phyloP scores from a whole-genome alignment of 2,888 invertebrate genomes.

The Cantharis rufa region DNA sequence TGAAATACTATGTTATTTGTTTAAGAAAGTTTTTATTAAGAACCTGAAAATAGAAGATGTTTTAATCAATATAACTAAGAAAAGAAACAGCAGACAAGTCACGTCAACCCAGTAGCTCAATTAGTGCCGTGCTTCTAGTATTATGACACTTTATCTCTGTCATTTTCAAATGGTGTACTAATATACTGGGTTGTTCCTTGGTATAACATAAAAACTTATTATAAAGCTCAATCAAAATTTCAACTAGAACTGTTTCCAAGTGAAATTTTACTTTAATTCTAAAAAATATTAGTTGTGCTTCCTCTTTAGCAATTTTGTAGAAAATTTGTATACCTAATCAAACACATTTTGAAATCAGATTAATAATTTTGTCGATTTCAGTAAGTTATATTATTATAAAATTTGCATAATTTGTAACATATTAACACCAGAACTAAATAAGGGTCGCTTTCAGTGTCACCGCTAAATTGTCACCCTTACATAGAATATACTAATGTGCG shows the following conservation, averaged over 20 bases:
- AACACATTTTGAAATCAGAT: not conserved
- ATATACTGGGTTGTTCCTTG: conserved; percentile 9
- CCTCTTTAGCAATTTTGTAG: not conserved
- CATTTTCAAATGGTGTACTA: conserved; percentile 17
- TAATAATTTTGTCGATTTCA: not conserved
- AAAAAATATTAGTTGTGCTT: not conserved
- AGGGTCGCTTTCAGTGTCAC: not conserved
- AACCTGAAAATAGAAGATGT: conserved; percentile 11
- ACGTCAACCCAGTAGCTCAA: conserved; percentile 16
- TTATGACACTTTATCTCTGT: conserved; percentile 20
- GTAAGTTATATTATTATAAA: not conserved
- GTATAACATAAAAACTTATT: conserved; percentile 7
- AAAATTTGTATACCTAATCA: not conserved
- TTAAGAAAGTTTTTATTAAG: conserved; percentile 10
- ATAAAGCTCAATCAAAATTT: conserved; percentile 3
- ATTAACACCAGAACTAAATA: not conserved
- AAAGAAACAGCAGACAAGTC: conserved; percentile 14
- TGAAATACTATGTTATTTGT: conserved; percentile 1
- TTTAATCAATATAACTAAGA: conserved; percentile 8
- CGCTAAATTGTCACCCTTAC: not conserved
- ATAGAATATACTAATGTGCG: not conserved
- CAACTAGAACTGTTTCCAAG: not conserved
- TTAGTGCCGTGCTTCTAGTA: conserved; percentile 13
- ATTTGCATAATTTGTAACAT: not conserved
- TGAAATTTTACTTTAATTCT: not conserved